phyloP scores from a whole-genome alignment of 2,797 vertebrate genomes.

The Argya squamiceps region DNA sequence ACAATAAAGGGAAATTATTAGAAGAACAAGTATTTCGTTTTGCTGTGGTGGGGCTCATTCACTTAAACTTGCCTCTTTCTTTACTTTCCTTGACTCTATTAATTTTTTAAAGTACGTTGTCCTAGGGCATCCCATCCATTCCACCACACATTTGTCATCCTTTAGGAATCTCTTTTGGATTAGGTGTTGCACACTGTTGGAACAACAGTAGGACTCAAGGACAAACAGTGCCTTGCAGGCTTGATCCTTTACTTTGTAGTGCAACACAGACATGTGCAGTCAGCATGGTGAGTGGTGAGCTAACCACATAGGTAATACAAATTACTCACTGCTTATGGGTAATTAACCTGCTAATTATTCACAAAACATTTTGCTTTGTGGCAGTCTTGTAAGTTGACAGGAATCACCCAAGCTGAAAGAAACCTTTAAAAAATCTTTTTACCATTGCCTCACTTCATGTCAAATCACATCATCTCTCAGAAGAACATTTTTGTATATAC shows the following conservation, averaged over 20 bases:
- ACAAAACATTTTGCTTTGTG: slow-evolving; percentile 47
- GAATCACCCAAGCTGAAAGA: slow-evolving; percentile 62
- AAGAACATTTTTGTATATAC: slow-evolving; percentile 4
- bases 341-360: slow-evolving; percentile 73
- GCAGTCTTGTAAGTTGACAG: slow-evolving; percentile 18
- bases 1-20: not conserved
- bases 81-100: not conserved
- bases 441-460: slow-evolving; percentile 27
- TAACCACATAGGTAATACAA: slow-evolving; percentile 49
- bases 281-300: slow-evolving; percentile 11
- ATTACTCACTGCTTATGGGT: slow-evolving; percentile 48
- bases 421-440: slow-evolving; percentile 43
- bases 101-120: not conserved
- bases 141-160: not conserved
- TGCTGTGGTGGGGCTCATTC: not conserved
- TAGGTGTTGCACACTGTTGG: not conserved
- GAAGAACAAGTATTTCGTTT: not conserved
- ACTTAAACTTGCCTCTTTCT: not conserved
- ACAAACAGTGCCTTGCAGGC: not conserved
- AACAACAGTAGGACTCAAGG: not conserved
- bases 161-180: slow-evolving; percentile 1
- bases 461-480: slow-evolving; percentile 34
- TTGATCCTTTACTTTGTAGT: slow-evolving; percentile 31
- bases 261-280: slow-evolving; percentile 1
- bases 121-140: not conserved